Evolutionary conservation across 2,113 vertebrate genomes (phyloP), one percentile per base, ranked within the genome.

Genomic region (Cephalopholis sonnerati): DNA sequence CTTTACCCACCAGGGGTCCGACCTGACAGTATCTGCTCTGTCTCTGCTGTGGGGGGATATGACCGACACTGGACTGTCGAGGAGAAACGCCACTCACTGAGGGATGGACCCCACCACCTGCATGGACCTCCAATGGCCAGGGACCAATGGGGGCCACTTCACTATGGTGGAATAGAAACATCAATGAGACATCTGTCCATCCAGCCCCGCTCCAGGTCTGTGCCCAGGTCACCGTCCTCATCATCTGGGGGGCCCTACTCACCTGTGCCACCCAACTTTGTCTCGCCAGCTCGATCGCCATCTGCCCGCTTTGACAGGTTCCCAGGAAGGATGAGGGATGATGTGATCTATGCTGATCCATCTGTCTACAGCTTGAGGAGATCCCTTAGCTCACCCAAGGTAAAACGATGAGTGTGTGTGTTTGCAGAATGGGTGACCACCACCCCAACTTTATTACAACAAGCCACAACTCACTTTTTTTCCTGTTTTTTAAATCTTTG

Each of bases 21-120:
- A 13, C 98, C 98, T 0, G 98, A 99, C 81, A 99, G 98, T 93
- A 97, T 99, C 93, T 99, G 97, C 89, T 98, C 98, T 2, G 95
- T 97, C 94, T 97, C 98, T 0, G 96, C 97, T 0, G 94, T 96
- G 67, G 87, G 89, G 7, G 96, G 95, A 50, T 98, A 95, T 0
- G 97, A 98, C 61, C 94, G 95, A 12, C 86, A 93, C 59, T 99
- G 98, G 98, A 90, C 91, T 0, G 79, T 93, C 22, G 97, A 98
- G 53, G 97, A 99, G 80, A 97, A 97, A 64, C 95, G 96, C 0
- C 96, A 91, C 4, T 95, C 97, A 6, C 95, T 97, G 87, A 96
- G 96, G 69, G 97, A 97, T 0, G 95, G 96, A 29, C 70, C 88
- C 22, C 91, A 90, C 1, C 68, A 90, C 0, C 20, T 96, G 39